phyloP scores from a whole-genome alignment of 2,113 vertebrate species.

The Hippotragus niger region DNA sequence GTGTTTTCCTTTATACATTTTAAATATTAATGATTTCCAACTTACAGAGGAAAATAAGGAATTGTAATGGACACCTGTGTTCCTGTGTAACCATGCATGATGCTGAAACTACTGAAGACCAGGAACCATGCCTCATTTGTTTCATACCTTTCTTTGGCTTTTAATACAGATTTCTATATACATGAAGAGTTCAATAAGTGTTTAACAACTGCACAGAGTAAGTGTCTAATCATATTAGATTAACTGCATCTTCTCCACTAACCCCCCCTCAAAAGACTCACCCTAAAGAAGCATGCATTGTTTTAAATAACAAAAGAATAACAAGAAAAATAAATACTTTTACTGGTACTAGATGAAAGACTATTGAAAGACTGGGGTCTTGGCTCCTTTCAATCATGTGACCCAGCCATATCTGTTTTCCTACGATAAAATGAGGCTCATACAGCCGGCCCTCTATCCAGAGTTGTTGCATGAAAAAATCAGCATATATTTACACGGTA shows the following conservation, averaged over 20 bases:
- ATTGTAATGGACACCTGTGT: not conserved
- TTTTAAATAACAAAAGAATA: conserved; percentile 26
- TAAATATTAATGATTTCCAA: conserved; percentile 24
- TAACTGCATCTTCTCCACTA: not conserved
- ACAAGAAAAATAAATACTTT: not conserved
- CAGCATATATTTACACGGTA: conserved; percentile 24
- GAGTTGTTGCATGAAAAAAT: conserved; percentile 40
- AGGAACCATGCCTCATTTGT: conserved; percentile 16
- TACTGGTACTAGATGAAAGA: not conserved
- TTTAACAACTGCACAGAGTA: conserved; percentile 21
- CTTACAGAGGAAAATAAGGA: conserved; percentile 43
- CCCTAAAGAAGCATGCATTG: not conserved
- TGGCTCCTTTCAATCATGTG: not conserved
- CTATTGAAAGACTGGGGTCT: not conserved
- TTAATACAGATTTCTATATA: conserved; percentile 20
- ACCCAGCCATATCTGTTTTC: conserved; percentile 9
- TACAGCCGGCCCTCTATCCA: not conserved
- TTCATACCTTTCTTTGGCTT: conserved; percentile 21
- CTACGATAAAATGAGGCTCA: conserved; percentile 26
- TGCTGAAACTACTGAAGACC: not conserved
- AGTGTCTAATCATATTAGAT: not conserved
- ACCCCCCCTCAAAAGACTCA: not conserved
- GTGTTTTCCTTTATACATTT: not conserved
- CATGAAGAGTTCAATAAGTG: conserved; percentile 17
- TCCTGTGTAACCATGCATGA: not conserved